Conservation (phyloP, 2,797 vertebrate genomes). For the Rhabdomys pumilio region DNA sequence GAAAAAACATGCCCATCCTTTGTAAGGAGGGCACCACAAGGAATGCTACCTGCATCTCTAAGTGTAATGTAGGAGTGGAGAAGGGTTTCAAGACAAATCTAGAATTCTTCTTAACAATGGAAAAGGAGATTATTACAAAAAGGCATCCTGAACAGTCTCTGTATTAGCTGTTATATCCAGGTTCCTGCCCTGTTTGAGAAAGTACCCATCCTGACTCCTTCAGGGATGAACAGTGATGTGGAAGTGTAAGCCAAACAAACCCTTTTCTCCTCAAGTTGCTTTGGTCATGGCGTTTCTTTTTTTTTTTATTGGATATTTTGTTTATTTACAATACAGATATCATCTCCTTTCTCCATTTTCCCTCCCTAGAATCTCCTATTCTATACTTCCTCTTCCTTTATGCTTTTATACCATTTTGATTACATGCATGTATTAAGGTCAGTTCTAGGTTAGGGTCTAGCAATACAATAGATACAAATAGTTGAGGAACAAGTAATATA, state of each 20-base stretch:
- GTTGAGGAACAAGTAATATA: too few relatives aligned
- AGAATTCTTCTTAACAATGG: neutral
- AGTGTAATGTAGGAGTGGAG: constrained; percentile 51
- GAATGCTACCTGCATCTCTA: neutral
- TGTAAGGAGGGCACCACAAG: neutral
- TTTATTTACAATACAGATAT: too few relatives aligned
- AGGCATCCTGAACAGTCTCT: neutral
- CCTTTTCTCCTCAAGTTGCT: neutral
- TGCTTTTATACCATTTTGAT: too few relatives aligned
- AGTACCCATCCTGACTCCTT: neutral
- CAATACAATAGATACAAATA: too few relatives aligned
- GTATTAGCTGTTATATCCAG: neutral
- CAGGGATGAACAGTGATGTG: neutral
- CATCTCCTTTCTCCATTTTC: too few relatives aligned
- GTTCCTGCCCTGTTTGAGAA: neutral
- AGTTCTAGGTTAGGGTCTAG: too few relatives aligned
- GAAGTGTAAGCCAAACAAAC: neutral
- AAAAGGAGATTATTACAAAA: neutral
- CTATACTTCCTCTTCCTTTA: too few relatives aligned
- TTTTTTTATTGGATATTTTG: too few relatives aligned
- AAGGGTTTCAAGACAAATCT: constrained; percentile 53
- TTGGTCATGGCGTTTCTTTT: neutral
- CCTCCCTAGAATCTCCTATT: too few relatives aligned
- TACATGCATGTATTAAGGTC: too few relatives aligned
- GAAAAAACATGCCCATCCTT: constrained; percentile 2